Base-by-base conservation (phyloP, 2,113 vertebrate genomes). In the Trachemys scripta region DNA sequence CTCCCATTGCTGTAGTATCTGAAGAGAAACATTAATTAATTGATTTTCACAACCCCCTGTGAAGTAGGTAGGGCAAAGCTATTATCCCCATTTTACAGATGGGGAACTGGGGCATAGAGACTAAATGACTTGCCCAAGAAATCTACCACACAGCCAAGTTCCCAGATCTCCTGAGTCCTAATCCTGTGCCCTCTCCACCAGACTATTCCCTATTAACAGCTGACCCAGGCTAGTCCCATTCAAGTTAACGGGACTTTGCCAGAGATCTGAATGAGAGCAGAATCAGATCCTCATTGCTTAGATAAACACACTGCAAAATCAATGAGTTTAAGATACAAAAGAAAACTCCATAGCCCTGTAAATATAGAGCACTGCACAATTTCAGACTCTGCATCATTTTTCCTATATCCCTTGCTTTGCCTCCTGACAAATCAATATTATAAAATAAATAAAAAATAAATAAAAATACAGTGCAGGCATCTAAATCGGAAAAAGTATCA, bases 361-460 rank as follows among this genome's bases (percentile, higher is more conserved):
- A 1, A 94, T 89, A 22, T 62, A 38, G 62, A 93, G 78, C 29
- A 54, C 17, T 84, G 35, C 72, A 90, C 87, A 93, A 84, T 91
- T 87, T 87, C 62, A 80, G 83, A 83, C 27, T 78, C 85, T 82
- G 1, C 3, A 17, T 14, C 29, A 42, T 86, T 92, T 94, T 89
- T 49, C 59, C 51, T 85, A 42, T 38, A 92, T 38, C 27, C 7
- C 24, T 85, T 27, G 24, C 47, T 90, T 95, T 92, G 12, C 94
- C 82, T 95, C 11, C 10, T 85, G 92, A 93, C 82, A 91, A 97
- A 97, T 87, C 95, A 81, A 89, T 97, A 95, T 82, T 38, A 81
- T 90, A 82, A 97, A 95, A 94, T 95, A 94, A 92, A 93, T 92
- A 95, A 96, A 90, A 95, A 96, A 90, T 94, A 94, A 89, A 27